phyloP scores from a whole-genome alignment of 1,140 invertebrate species.

The Cephus cinctus region DNA sequence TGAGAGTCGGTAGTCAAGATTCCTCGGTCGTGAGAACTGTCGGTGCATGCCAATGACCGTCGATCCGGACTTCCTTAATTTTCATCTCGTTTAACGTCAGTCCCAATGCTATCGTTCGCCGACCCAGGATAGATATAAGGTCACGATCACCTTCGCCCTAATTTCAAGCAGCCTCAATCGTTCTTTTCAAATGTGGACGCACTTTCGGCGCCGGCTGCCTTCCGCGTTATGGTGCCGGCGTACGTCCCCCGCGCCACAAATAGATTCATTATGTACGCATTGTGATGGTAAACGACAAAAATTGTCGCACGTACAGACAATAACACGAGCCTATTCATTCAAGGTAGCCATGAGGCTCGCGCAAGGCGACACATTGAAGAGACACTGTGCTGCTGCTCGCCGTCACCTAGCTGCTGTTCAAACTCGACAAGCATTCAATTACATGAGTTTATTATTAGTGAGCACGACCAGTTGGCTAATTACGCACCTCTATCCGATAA shows the following conservation, averaged over 20 bases:
- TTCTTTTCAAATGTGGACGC: too few relatives aligned
- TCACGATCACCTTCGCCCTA: neutral
- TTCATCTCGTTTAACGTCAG: too few relatives aligned
- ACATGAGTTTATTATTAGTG: slow-evolving; percentile 39
- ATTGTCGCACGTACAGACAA: slow-evolving; percentile 6
- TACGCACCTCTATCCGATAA: slow-evolving; percentile 29
- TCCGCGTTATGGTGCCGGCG: neutral
- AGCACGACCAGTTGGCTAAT: slow-evolving; percentile 33
- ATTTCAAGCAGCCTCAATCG: neutral
- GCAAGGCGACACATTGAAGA: slow-evolving; percentile 15
- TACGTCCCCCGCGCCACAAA: neutral
- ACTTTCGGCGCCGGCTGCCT: too few relatives aligned
- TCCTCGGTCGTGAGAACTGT: too few relatives aligned
- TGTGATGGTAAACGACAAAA: too few relatives aligned
- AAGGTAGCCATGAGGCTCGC: slow-evolving; percentile 17
- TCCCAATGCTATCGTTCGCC: too few relatives aligned
- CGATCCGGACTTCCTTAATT: too few relatives aligned
- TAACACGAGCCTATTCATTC: slow-evolving; percentile 17
- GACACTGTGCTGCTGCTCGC: neutral
- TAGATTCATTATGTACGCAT: too few relatives aligned
- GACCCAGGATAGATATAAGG: neutral
- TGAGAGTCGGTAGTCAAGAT: too few relatives aligned
- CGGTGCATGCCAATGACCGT: too few relatives aligned
- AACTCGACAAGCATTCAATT: slow-evolving; percentile 27
- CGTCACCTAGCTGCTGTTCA: slow-evolving; percentile 1